These are phyloP conservation scores for Tiliacea aurago DNA, from an alignment of 2,888 invertebrate species.

Conservation along the genomic window DNA sequence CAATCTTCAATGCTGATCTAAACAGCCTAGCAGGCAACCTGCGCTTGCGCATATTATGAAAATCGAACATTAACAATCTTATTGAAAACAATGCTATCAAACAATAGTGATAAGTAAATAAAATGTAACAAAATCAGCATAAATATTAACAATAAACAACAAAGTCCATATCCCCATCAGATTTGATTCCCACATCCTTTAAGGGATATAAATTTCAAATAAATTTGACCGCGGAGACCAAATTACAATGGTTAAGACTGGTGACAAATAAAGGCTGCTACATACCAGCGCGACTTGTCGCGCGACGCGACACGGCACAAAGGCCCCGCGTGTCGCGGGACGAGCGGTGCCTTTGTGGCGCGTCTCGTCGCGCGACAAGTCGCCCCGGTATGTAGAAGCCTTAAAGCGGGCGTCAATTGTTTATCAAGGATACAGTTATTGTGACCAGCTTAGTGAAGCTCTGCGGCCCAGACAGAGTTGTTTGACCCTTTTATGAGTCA, in stretches of 20 bases:
- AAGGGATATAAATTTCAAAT: constrained; percentile 42
- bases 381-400: no score
- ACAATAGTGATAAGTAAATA: not conserved
- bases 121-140: not conserved
- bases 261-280: constrained; percentile 38
- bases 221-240: constrained; percentile 33
- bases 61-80: not conserved
- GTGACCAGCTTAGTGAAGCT: constrained; percentile 53
- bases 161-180: constrained; percentile 20
- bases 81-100: not conserved
- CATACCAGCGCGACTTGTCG: no score
- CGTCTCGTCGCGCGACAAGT: no score
- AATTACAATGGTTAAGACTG: constrained; percentile 35
- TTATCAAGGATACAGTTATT: constrained; percentile 50
- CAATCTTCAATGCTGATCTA: not conserved
- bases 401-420: constrained; percentile 47
- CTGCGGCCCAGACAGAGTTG: constrained; percentile 58
- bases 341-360: no score
- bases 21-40: not conserved
- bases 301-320: no score
- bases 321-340: no score
- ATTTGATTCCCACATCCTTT: constrained; percentile 53
- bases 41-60: not conserved
- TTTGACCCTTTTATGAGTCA: constrained; percentile 65
- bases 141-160: constrained; percentile 9